phyloP scores from a whole-genome alignment of 2,888 invertebrate species.

The Petrolisthes manimaculis region DNA sequence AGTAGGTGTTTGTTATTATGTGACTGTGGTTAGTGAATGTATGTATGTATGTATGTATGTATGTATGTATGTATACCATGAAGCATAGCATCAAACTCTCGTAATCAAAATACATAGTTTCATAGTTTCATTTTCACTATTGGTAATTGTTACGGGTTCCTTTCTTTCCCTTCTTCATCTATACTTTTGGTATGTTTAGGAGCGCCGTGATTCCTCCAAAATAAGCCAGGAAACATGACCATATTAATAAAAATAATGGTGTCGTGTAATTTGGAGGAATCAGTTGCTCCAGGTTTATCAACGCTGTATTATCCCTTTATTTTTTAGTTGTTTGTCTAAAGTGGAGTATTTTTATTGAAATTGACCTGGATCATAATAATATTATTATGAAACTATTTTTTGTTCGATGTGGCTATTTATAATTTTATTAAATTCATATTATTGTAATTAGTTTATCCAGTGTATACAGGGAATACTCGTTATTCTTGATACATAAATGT shows the following conservation, averaged over 20 bases:
- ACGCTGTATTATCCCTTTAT: not conserved
- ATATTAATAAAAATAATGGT: no score
- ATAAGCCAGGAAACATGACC: no score
- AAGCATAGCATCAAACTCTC: conserved; percentile 54
- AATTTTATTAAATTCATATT: not conserved
- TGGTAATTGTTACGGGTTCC: conserved; percentile 22
- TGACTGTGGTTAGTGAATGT: no score
- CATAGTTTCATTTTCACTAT: conserved; percentile 30
- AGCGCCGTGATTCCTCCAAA: no score
- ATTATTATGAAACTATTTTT: not conserved
- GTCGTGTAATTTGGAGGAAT: no score
- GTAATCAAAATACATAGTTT: conserved; percentile 46
- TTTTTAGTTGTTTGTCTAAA: no score
- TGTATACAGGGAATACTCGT: conserved; percentile 44
- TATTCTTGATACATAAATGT: conserved; percentile 45
- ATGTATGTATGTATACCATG: not conserved
- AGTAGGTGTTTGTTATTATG: no score
- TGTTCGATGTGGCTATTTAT: not conserved
- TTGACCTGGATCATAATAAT: not conserved
- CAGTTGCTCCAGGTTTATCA: no score
- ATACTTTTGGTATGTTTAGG: not conserved
- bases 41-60: not conserved
- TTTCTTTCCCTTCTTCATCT: conserved; percentile 9
- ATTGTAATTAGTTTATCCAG: conserved; percentile 21
- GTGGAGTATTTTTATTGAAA: no score